Conservation (phyloP, 2,113 vertebrate genomes). For the Boulengeromyrus knoepffleri region DNA sequence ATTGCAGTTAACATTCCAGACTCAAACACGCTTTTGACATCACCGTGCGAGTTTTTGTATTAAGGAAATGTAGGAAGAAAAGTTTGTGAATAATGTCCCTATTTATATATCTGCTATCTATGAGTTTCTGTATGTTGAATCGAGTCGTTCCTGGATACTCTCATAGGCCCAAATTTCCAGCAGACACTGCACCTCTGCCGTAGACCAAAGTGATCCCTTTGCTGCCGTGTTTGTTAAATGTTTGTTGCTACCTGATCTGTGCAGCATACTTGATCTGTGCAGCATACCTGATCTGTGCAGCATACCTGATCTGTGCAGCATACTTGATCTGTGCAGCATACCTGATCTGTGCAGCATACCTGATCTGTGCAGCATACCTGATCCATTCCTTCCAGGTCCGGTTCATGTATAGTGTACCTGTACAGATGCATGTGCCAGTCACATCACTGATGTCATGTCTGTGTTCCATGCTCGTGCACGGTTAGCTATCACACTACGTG, state of each 20-base stretch:
- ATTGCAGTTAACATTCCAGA: background rate
- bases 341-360: background rate
- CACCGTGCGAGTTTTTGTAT: background rate
- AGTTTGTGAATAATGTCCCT: background rate
- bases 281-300: background rate
- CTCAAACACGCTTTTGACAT: background rate
- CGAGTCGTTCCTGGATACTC: background rate
- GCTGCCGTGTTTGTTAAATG: background rate
- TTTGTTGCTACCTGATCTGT: background rate
- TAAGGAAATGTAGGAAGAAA: background rate
- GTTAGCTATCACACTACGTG: background rate
- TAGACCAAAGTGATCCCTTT: background rate
- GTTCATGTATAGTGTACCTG: background rate
- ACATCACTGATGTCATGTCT: background rate
- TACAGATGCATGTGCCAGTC: background rate
- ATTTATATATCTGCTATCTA: background rate
- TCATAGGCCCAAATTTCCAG: background rate
- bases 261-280: background rate
- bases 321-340: background rate
- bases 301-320: too few species aligned
- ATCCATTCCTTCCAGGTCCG: background rate
- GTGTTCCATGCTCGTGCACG: background rate
- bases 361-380: background rate
- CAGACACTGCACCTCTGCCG: background rate
- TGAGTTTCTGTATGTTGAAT: background rate